Conservation (phyloP, 2,888 invertebrate genomes). For the Beris morrisii region DNA sequence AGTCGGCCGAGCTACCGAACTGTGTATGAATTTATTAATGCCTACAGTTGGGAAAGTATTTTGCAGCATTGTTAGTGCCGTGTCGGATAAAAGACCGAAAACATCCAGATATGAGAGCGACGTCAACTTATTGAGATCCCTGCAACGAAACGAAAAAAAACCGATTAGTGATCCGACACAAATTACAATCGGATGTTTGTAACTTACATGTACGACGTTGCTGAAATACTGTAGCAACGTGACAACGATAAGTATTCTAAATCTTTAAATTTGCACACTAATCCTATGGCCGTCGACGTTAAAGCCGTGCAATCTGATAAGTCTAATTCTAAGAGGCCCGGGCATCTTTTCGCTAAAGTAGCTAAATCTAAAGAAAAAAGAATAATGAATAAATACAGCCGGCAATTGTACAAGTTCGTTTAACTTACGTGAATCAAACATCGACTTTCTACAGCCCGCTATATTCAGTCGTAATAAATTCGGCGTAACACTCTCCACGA, state of each 20-base stretch:
- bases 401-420: conserved; percentile 5
- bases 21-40: conserved; percentile 76
- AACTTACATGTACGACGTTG: conserved; percentile 70
- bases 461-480: conserved; percentile 75
- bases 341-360: conserved; percentile 67
- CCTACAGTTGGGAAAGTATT: conserved; percentile 63
- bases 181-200: neutral
- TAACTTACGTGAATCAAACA: conserved; percentile 73
- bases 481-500: conserved; percentile 65
- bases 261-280: conserved; percentile 62
- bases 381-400: conserved; percentile 1
- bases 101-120: conserved; percentile 76
- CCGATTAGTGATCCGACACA: neutral
- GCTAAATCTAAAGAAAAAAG: conserved; percentile 63
- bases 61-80: conserved; percentile 60
- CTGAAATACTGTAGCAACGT: conserved; percentile 78
- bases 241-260: conserved; percentile 78
- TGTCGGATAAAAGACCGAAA: conserved; percentile 73
- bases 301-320: conserved; percentile 82
- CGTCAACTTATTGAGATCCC: conserved; percentile 64
- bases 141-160: conserved; percentile 43
- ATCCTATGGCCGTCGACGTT: conserved; percentile 63
- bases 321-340: conserved; percentile 78
- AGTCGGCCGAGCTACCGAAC: conserved; percentile 87
- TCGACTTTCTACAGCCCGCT: conserved; percentile 76